phyloP scores from a whole-genome alignment of 1,140 invertebrate species.

The Listronotus oregonensis region DNA sequence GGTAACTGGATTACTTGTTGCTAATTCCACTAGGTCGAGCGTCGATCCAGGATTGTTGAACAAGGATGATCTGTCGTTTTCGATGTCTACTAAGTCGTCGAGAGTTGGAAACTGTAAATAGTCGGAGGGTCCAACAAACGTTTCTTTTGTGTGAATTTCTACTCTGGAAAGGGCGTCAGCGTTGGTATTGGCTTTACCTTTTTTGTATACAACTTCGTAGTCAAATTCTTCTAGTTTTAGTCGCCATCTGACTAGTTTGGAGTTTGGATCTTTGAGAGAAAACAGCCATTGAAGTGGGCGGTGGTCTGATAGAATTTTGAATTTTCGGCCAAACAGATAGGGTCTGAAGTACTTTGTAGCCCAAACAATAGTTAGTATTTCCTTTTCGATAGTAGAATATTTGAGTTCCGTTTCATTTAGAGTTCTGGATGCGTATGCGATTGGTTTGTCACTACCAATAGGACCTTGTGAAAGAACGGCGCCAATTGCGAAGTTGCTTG shows the following conservation, averaged over 20 bases:
- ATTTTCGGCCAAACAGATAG: slow-evolving; percentile 24
- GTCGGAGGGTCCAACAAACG: neutral
- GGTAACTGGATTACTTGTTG: too few species aligned
- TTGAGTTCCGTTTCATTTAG: slow-evolving; percentile 24
- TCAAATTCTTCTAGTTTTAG: slow-evolving; percentile 29
- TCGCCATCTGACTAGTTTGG: slow-evolving; percentile 16
- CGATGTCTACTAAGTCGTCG: neutral
- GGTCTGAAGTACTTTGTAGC: slow-evolving; percentile 15
- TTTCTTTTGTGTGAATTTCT: slow-evolving; percentile 14
- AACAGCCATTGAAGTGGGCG: slow-evolving; percentile 29
- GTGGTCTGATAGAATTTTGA: slow-evolving; percentile 20
- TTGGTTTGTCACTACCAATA: too few species aligned
- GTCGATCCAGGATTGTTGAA: neutral
- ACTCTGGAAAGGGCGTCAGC: slow-evolving; percentile 20
- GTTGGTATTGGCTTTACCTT: slow-evolving; percentile 20
- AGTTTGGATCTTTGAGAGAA: slow-evolving; percentile 14
- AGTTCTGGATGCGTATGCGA: slow-evolving; percentile 4
- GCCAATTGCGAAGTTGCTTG: neutral
- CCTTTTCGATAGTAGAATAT: slow-evolving; percentile 16
- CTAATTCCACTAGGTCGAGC: too few species aligned
- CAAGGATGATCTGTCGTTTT: neutral
- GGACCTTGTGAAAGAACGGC: too few species aligned
- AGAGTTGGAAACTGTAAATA: neutral
- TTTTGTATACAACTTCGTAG: slow-evolving; percentile 15
- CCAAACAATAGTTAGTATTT: slow-evolving; percentile 13